A percentile compares a stretch with the other conserved stretches of the same genome.
Conservation (phyloP, 2,888 invertebrate species). For the Heliconius aoede region DNA sequence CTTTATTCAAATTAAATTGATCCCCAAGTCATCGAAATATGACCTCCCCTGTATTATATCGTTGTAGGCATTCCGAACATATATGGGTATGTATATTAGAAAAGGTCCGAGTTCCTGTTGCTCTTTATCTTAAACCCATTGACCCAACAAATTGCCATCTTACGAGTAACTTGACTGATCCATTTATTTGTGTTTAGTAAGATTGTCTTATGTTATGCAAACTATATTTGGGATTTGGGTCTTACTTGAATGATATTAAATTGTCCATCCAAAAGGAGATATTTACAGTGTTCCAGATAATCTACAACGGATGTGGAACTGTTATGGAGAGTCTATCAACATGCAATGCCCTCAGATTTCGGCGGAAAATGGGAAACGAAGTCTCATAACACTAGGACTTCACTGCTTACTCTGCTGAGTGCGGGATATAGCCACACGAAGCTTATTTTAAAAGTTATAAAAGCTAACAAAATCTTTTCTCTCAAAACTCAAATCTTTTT, state of each 20-base stretch:
- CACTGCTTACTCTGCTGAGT: no score
- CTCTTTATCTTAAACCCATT: slow-evolving; percentile 71
- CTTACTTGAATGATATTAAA: slow-evolving; percentile 30
- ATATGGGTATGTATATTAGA: slow-evolving; percentile 59
- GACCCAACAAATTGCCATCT: slow-evolving; percentile 77
- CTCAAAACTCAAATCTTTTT: slow-evolving; percentile 22
- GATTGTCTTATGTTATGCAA: slow-evolving; percentile 73
- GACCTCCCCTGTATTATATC: slow-evolving; percentile 49
- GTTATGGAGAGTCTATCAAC: no score
- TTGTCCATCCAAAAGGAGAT: slow-evolving; percentile 30
- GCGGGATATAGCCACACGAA: no score
- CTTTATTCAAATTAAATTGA: slow-evolving; percentile 26
- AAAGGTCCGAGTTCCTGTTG: slow-evolving; percentile 58
- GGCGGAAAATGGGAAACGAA: no score
- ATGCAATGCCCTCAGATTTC: no score
- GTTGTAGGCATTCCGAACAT: slow-evolving; percentile 57
- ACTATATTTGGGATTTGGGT: slow-evolving; percentile 60
- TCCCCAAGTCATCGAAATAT: slow-evolving; percentile 44
- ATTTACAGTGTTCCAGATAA: slow-evolving; percentile 13
- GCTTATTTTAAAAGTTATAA: slow-evolving; percentile 5
- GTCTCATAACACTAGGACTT: no score
- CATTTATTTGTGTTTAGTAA: slow-evolving; percentile 76
- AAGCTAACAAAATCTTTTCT: slow-evolving; percentile 5
- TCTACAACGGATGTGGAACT: neutral
- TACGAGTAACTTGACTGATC: slow-evolving; percentile 64